phyloP scores from a whole-genome alignment of 1,140 invertebrate genomes.

The Drosophila pallidifrons region DNA sequence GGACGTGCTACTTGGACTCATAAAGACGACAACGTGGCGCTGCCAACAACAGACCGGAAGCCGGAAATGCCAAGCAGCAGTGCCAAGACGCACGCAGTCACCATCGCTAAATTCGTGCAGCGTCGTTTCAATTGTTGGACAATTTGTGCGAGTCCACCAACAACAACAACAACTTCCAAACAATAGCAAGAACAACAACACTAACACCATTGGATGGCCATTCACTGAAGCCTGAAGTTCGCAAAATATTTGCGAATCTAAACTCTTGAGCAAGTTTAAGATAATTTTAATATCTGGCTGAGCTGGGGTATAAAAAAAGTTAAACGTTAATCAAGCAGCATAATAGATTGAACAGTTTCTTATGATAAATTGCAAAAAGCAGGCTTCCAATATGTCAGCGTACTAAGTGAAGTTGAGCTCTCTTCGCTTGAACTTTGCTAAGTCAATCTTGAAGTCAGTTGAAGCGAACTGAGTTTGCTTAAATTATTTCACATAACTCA shows the following conservation, averaged over 20 bases:
- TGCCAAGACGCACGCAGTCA: constrained; percentile 56
- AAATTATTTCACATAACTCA: constrained; percentile 15
- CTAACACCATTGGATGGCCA: constrained; percentile 1
- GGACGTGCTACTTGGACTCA: constrained; percentile 26
- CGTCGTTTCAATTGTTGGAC: constrained; percentile 59
- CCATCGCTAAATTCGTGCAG: constrained; percentile 37
- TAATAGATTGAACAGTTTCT: constrained; percentile 11
- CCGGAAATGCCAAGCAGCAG: constrained; percentile 74
- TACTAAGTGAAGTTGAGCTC: neutral
- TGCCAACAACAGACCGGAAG: constrained; percentile 69
- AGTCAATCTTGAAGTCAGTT: neutral
- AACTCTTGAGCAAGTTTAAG: constrained; percentile 21
- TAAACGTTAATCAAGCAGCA: constrained; percentile 19
- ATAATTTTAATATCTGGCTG: constrained; percentile 11
- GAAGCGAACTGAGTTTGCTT: constrained; percentile 1
- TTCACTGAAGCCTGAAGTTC: constrained; percentile 31
- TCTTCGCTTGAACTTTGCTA: constrained; percentile 1
- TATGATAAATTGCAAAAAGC: constrained; percentile 2
- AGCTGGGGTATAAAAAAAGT: constrained; percentile 6
- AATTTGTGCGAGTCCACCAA: constrained; percentile 54
- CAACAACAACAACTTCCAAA: neutral
- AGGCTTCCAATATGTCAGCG: neutral
- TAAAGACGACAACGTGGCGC: constrained; percentile 71
- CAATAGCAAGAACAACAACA: neutral
- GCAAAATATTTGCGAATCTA: constrained; percentile 60